phyloP scores from a whole-genome alignment of 2,888 invertebrate genomes.

The Ptilodon capucinus region DNA sequence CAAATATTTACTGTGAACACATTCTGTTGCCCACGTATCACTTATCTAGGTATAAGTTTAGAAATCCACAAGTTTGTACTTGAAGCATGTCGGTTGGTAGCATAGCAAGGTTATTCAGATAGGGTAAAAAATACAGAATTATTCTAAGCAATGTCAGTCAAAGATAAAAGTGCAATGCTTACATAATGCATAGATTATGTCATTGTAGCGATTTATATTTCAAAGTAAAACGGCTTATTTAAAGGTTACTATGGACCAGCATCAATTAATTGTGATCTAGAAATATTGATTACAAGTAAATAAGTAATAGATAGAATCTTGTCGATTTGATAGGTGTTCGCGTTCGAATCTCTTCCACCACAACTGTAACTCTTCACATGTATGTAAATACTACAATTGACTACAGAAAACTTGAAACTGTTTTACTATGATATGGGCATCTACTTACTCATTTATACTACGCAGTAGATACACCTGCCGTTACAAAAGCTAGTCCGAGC shows the following conservation, averaged over 20 bases:
- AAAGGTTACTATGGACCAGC: no score
- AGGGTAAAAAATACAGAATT: neutral
- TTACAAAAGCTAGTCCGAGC: constrained; percentile 22
- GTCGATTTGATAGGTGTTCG: no score
- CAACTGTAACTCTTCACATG: no score
- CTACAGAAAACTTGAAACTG: constrained; percentile 15
- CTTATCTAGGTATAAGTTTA: no score
- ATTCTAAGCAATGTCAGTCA: constrained; percentile 8
- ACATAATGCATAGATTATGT: constrained; percentile 15
- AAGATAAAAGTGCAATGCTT: constrained; percentile 27
- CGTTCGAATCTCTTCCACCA: no score
- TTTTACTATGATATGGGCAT: constrained; percentile 12
- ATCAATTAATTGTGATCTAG: no score
- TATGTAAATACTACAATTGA: constrained; percentile 26
- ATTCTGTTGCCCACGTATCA: no score
- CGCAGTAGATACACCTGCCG: constrained; percentile 12
- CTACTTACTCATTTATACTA: constrained; percentile 7
- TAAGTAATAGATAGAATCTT: no score
- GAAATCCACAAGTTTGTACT: no score
- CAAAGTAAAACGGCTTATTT: constrained; percentile 4
- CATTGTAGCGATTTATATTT: constrained; percentile 22
- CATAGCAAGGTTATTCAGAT: constrained; percentile 9
- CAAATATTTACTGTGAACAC: constrained; percentile 19
- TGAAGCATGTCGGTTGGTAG: no score
- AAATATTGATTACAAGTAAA: no score